Evolutionary conservation across 2,888 invertebrate genomes (phyloP).

Genomic region (Drosophila mercatorum): DNA sequence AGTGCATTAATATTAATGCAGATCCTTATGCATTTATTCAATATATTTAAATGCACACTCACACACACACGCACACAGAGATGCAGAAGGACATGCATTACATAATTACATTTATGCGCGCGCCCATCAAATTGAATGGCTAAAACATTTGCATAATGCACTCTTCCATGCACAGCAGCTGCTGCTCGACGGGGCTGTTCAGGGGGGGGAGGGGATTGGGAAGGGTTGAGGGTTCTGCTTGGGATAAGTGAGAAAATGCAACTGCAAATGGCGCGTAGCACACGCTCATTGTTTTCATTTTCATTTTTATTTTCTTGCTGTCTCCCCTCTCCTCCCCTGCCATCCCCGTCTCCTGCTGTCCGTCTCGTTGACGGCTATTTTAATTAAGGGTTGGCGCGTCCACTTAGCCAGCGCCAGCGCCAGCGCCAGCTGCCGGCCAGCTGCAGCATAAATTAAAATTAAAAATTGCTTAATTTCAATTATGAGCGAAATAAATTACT

Average conservation of each 20-base stretch:
- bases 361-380: constrained; percentile 7
- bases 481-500: constrained; percentile 13
- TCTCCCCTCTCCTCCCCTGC: neutral
- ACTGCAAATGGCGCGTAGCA: constrained; percentile 26
- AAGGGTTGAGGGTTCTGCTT: neutral
- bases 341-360: neutral
- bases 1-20: constrained; percentile 21
- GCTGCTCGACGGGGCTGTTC: neutral
- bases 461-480: constrained; percentile 23
- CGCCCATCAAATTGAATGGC: constrained; percentile 71
- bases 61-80: neutral
- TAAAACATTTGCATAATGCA: constrained; percentile 69
- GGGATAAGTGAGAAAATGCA: constrained; percentile 15
- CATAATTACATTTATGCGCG: constrained; percentile 69
- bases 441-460: constrained; percentile 24
- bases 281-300: constrained; percentile 8
- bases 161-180: constrained; percentile 11
- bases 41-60: constrained; percentile 15
- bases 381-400: constrained; percentile 16
- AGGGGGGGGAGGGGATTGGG: neutral
- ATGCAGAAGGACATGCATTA: constrained; percentile 38
- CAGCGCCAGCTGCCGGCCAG: constrained; percentile 4
- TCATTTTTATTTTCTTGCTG: constrained; percentile 1
- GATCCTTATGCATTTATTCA: constrained; percentile 16
- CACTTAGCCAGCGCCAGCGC: constrained; percentile 8